A percentile compares a stretch with the other conserved stretches of the same genome.
These are phyloP conservation scores for Tricholaema leucomelas DNA, from an alignment of 2,113 vertebrate species.

Conservation along the genomic window DNA sequence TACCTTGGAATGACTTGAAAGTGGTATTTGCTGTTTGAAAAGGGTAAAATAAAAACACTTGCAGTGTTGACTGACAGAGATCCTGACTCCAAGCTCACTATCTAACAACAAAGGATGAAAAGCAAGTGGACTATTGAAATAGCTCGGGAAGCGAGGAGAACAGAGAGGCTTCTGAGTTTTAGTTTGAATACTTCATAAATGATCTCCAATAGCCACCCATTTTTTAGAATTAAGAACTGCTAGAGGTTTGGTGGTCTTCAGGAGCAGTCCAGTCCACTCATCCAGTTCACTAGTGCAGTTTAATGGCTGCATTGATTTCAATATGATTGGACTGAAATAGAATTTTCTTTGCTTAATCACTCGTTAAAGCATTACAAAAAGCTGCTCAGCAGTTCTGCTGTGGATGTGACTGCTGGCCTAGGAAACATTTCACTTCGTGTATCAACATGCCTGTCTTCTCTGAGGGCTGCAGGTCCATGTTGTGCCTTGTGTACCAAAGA, in stretches of 20 bases:
- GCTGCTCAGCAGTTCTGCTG: neutral
- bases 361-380: neutral
- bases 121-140: neutral
- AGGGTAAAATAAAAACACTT: neutral
- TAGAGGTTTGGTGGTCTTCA: neutral
- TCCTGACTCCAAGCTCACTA: constrained; percentile 17
- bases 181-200: neutral
- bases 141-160: neutral
- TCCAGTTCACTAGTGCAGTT: neutral
- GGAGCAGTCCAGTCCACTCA: neutral
- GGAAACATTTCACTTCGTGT: neutral
- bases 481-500: neutral
- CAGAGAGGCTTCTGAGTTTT: neutral
- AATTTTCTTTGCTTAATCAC: neutral
- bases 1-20: neutral
- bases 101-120: neutral
- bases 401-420: neutral
- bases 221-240: neutral
- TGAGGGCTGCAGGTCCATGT: neutral
- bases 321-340: neutral
- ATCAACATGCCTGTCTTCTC: neutral
- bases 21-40: neutral
- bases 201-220: neutral
- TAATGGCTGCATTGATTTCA: neutral
- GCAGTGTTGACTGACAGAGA: constrained; percentile 5